Evolutionary conservation across 92 coral and sea anemone genomes (phyloP).

Genomic region (Pocillopora meandrina): DNA sequence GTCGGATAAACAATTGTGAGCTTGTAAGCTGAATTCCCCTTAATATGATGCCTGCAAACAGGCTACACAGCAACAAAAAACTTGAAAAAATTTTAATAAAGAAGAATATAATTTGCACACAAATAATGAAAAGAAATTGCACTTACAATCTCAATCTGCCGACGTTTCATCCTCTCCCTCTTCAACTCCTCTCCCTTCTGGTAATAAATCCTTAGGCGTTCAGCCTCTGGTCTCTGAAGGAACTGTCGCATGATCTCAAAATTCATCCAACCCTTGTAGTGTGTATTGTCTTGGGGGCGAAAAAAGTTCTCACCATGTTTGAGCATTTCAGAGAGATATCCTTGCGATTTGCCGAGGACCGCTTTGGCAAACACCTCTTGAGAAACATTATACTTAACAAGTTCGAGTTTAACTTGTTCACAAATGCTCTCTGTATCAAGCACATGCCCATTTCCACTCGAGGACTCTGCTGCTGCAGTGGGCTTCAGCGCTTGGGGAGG

Average conservation of each 20-base stretch:
- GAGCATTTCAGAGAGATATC: constrained; percentile 88
- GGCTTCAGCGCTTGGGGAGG: constrained; percentile 45
- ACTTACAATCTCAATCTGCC: constrained; percentile 38
- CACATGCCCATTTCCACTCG: constrained; percentile 25
- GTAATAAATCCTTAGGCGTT: constrained; percentile 66
- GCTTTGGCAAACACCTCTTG: constrained; percentile 94
- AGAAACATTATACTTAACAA: constrained; percentile 78
- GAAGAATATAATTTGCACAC: background rate
- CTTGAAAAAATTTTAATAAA: background rate
- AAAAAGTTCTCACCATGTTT: constrained; percentile 87
- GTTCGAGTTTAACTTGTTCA: constrained; percentile 75
- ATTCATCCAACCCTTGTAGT: constrained; percentile 81
- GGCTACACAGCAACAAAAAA: background rate
- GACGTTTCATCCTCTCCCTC: constrained; percentile 60
- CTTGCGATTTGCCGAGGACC: constrained; percentile 89
- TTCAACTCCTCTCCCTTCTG: constrained; percentile 74
- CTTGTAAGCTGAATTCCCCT: too few species aligned
- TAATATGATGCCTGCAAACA: background rate
- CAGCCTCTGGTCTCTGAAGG: constrained; percentile 69
- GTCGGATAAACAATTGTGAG: too few species aligned
- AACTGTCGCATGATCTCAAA: constrained; percentile 88
- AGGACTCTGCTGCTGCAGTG: constrained; percentile 30
- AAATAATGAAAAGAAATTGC: background rate
- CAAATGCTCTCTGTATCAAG: constrained; percentile 64
- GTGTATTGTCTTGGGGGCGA: constrained; percentile 70